Base-by-base conservation (phyloP, 2,113 vertebrate genomes). In the Seriola aureovittata region DNA sequence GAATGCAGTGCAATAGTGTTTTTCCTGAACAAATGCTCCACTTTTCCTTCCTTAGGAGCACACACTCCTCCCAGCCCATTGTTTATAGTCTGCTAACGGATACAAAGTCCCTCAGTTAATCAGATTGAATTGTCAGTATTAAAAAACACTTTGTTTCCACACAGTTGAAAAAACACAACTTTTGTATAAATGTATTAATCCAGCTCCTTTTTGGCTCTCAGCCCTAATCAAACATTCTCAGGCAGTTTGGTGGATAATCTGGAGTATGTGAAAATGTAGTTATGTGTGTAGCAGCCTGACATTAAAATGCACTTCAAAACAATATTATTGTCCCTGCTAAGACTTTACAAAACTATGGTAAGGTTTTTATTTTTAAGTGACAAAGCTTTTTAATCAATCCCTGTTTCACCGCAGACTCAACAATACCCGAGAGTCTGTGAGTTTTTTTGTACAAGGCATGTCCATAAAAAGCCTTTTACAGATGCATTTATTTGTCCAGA, bases 21-120 rank as follows among this genome's bases (percentile, higher is more conserved):
- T 29, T 94, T 94, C 91, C 92, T 92, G 91, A 93, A 91, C 86
- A 84, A 89, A 87, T 34, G 79, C 67, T 75, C 71, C 52, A 64
- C 89, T 89, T 94, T 92, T 95, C 93, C 95, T 95, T 93, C 93
- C 95, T 87, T 52, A 19, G 34, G 21, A 67, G 82, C 70, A 32
- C 75, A 72, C 82, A 80, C 88, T 77, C 69, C 87, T 78, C 85
- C 70, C 79, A 74, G 79, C 8, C 84, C 38, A 89, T 93, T 94
- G 91, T 93, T 86, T 78, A 59, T 64, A 25, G 71, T 63, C 77
- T 16, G 80, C 75, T 59, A 84, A 81, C 75, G 73, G 85, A 92
- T 79, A 84, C 87, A 79, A 82, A 88, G 85, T 77, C 84, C 71
- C 81, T 84, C 70, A 13, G 71, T 83, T 91, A 92, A 92, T 91